Evolutionary conservation across 2,113 vertebrate genomes (phyloP).

Genomic region (Tychaedon coryphoeus): DNA sequence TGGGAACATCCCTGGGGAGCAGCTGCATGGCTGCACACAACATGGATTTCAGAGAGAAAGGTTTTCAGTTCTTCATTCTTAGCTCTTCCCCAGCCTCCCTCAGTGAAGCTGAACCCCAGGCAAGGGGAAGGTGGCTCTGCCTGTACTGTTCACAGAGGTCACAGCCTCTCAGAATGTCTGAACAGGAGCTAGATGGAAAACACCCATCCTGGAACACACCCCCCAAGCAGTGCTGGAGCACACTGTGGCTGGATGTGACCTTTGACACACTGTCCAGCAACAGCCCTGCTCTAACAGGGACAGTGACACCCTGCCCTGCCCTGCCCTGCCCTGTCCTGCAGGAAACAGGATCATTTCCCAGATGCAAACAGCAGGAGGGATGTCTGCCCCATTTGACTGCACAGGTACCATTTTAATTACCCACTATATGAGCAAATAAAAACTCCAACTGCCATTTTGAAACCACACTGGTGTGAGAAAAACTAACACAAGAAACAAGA

Average conservation of each 20-base stretch:
- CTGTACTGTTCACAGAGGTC: background rate
- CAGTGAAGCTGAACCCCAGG: background rate
- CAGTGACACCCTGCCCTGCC: background rate
- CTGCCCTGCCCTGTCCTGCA: background rate
- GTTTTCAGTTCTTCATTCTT: background rate
- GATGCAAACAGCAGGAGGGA: background rate
- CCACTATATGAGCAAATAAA: background rate
- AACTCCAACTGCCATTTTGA: background rate
- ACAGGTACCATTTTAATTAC: background rate
- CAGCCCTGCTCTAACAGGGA: background rate
- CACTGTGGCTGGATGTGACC: background rate
- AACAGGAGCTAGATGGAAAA: background rate
- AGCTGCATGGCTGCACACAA: background rate
- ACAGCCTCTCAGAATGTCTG: background rate
- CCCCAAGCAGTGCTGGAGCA: background rate
- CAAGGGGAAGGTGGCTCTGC: background rate
- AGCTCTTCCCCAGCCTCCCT: background rate
- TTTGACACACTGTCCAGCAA: rapidly evolving
- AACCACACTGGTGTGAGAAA: background rate
- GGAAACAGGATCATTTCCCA: background rate
- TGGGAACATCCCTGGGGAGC: background rate
- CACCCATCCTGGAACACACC: background rate
- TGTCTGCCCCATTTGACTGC: background rate
- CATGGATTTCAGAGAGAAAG: background rate
- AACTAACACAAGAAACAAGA: background rate